Base-by-base conservation (phyloP, 1,140 invertebrate genomes). In the Drosophila takahashii region DNA sequence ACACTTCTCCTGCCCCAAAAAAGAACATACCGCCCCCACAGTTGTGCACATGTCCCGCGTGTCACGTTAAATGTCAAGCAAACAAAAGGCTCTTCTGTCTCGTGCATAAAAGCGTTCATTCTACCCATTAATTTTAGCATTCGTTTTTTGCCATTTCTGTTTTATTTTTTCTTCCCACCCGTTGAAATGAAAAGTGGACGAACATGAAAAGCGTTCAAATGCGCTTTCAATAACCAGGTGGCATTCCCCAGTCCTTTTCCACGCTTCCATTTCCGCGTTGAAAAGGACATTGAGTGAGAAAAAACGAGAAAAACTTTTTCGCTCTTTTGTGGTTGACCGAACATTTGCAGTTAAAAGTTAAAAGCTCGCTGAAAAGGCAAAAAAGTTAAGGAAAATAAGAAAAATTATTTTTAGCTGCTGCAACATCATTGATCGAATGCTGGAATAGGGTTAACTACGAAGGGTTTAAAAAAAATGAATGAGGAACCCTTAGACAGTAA, bases 1-100 rank as follows among this genome's bases (percentile, higher is more conserved):
- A 70, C 67, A 34, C 56, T 34, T 26, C 37, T 36, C 37, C 67
- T 27, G 32, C 56, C 41, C 4, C n/a, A 0, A 22, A 44, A 41
- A 18, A 44, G 16, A 18, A 11, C 4, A 10, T 9, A 10, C 9
- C 34, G 29, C 61, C 47, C 61, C 32, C 34, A 67, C 61, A 69
- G 61, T 60, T 57, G 62, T 54, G 53, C 77, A 74, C 81, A 86
- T 81, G 78, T 86, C 67, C 78, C 81, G 76, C 57, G 74, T 87
- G 83, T 81, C 81, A 85, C 74, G 81, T 85, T 85, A 85, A 85
- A 86, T 67, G 81, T 86, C 81, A 86, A 36, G 79, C 79, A 86
- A 81, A 85, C 81, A 85, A 85, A 81, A 81, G 81, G 81, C 81
- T 75, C 66, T 59, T 51, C 66, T 64, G 56, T 75, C 45, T 64